Evolutionary conservation across 2,797 vertebrate genomes (phyloP).

Genomic region (Harpagifer antarcticus): DNA sequence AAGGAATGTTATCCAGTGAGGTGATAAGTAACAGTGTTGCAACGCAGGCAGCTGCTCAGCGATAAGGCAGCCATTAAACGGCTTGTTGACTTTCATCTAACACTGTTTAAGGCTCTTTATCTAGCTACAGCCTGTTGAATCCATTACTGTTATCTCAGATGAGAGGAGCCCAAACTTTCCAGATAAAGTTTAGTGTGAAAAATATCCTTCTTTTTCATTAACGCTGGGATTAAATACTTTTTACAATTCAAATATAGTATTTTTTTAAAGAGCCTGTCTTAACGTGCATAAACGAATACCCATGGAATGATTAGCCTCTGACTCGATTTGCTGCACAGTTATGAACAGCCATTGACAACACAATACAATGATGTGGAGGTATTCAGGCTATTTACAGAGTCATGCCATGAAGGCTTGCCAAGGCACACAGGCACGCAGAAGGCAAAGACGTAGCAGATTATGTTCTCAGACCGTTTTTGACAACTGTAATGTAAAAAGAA

Average conservation of each 20-base stretch:
- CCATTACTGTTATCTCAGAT: slow-evolving; percentile 39
- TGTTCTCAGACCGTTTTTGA: slow-evolving; percentile 62
- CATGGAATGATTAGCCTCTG: slow-evolving; percentile 30
- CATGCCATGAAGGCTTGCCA: slow-evolving; percentile 46
- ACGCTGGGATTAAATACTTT: background rate
- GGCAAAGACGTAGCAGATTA: slow-evolving; percentile 67
- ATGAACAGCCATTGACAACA: slow-evolving; percentile 31
- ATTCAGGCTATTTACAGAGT: slow-evolving; percentile 70
- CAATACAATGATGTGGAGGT: slow-evolving; percentile 52
- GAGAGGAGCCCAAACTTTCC: slow-evolving; percentile 9
- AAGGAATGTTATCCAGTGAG: slow-evolving; percentile 42
- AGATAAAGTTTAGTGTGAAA: slow-evolving; percentile 10
- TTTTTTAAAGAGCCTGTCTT: background rate
- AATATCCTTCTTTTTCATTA: background rate
- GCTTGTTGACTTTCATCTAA: slow-evolving; percentile 24
- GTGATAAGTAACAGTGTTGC: slow-evolving; percentile 31
- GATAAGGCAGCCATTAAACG: slow-evolving; percentile 55
- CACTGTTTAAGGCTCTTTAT: slow-evolving; percentile 41
- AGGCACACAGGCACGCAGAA: slow-evolving; percentile 52
- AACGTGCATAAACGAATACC: background rate
- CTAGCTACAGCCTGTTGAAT: slow-evolving; percentile 29
- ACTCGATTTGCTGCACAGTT: slow-evolving; percentile 15
- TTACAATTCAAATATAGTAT: slow-evolving; percentile 5
- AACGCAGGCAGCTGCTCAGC: slow-evolving; percentile 28
- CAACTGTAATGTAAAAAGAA: slow-evolving; percentile 57